Evolutionary conservation across 37 sponge, comb jelly and placozoan species (phyloP), one percentile per base, ranked within the genome.

Genomic region (Corticium candelabrum): DNA sequence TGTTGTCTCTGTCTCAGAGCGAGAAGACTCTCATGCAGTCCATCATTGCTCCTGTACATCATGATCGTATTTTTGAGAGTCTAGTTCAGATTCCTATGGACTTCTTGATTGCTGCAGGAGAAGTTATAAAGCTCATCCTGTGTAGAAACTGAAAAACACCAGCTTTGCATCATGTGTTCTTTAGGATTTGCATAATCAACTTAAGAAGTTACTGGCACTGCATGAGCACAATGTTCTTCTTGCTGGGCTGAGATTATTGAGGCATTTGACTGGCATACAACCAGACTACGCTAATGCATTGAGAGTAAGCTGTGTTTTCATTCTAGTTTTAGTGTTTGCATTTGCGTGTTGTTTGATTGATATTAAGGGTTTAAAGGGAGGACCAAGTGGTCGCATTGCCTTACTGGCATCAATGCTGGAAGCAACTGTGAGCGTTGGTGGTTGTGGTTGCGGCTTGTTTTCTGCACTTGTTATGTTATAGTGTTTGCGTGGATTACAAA

Each of bases 21-120:
- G 96, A 96, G 74, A 76, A 74, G 37, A 40, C 43, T 1, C 77
- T 96, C 56, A 92, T 92, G 96, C 67, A 43, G 76, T 74, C 74
- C 38, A 82, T 96, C 72, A 77, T 96, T 2, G 89, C 96, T 7
- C 40, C 0, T 0, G 38, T 41, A 5, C 89, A 90, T 76, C 90
- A 88, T 37, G 34, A 37, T 0, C 78, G 79, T 3, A 87, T 90
- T 41, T 85, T 93, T 68, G 84, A 84, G 32, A 37, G 76, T 33
- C 81, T 96, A 40, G 78, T 81, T 37, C 76, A 56, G 31, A 67
- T 77, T n/a, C 83, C 94, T 2, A 77, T 94, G 33, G 86, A 90
- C 3, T 88, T 76, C 77, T 86, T 85, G 74, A 81, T 90, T 41
- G 75, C 71, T 2, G 68, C 82, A n/a, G 94, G 86, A 75, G 94